These are phyloP conservation scores for Chelidonichthys spinosus DNA, from an alignment of 2,797 vertebrate genomes.

Conservation along the genomic window DNA sequence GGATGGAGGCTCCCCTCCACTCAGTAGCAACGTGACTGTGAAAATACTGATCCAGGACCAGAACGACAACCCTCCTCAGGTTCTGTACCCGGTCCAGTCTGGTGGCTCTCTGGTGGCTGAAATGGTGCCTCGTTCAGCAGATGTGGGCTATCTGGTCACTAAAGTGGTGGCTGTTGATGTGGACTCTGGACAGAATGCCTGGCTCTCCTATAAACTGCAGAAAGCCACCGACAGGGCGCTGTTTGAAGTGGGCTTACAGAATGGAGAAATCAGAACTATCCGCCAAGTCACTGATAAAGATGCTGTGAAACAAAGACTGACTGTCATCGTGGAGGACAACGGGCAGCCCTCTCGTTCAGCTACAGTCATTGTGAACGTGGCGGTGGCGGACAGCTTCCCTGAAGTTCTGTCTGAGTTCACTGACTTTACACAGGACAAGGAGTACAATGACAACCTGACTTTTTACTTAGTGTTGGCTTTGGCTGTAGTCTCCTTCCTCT, in stretches of 20 bases:
- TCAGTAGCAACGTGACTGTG: slow-evolving; percentile 69
- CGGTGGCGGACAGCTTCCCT: slow-evolving; percentile 85
- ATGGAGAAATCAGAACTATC: slow-evolving; percentile 85
- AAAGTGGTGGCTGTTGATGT: slow-evolving; percentile 89
- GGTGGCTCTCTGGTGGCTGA: slow-evolving; percentile 77
- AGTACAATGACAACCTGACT: slow-evolving; percentile 78
- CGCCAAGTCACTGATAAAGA: slow-evolving; percentile 85
- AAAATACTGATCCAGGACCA: slow-evolving; percentile 73
- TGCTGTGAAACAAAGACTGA: slow-evolving; percentile 83
- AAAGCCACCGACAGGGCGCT: slow-evolving; percentile 85
- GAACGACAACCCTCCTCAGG: slow-evolving; percentile 74
- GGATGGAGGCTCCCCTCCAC: slow-evolving; percentile 82
- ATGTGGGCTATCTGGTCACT: slow-evolving; percentile 88
- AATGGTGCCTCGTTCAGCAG: slow-evolving; percentile 85
- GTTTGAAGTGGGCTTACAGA: slow-evolving; percentile 86
- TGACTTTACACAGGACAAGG: slow-evolving; percentile 77
- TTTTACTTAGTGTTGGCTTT: slow-evolving; percentile 79
- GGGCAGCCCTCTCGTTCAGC: slow-evolving; percentile 79
- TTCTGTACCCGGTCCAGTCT: slow-evolving; percentile 72
- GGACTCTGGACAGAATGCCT: slow-evolving; percentile 83
- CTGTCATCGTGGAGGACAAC: slow-evolving; percentile 84
- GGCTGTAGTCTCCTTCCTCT: slow-evolving; percentile 80
- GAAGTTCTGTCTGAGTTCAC: slow-evolving; percentile 83
- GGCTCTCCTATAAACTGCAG: slow-evolving; percentile 86
- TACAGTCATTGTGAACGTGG: slow-evolving; percentile 85